A percentile compares a stretch with the other conserved stretches of the same genome.
Evolutionary conservation across 1,140 invertebrate genomes (phyloP).

Genomic region (Microvelia longipes): DNA sequence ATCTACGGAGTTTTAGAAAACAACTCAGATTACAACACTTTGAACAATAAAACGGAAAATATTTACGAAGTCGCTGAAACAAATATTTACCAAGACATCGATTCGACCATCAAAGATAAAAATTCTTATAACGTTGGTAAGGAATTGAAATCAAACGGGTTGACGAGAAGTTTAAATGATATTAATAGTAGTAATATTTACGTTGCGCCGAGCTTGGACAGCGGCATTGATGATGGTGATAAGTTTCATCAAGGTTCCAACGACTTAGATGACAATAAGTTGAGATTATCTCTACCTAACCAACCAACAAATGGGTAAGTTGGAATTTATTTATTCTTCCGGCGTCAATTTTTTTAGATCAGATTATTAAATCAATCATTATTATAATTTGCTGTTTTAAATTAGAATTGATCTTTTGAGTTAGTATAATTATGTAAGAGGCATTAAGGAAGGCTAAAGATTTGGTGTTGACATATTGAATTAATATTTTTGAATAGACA

Average conservation of each 20-base stretch:
- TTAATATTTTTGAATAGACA: too few relatives aligned
- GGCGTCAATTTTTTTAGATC: too few relatives aligned
- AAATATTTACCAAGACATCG: neutral
- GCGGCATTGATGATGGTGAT: neutral
- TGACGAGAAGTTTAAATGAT: neutral
- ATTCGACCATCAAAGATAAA: neutral
- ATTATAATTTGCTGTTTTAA: too few relatives aligned
- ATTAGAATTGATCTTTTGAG: too few relatives aligned
- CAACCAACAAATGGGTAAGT: constrained; percentile 18
- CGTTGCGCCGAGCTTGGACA: neutral
- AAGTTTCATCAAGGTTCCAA: neutral
- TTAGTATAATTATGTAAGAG: too few relatives aligned
- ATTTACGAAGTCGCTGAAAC: neutral
- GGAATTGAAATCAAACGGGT: neutral
- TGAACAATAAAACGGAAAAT: neutral
- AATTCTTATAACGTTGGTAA: neutral
- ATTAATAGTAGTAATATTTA: neutral
- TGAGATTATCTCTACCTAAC: constrained; percentile 27
- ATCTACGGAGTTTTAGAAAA: neutral
- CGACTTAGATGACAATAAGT: neutral
- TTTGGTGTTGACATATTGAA: too few relatives aligned
- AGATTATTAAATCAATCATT: too few relatives aligned
- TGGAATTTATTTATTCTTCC: neutral
- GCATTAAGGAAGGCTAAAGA: too few relatives aligned
- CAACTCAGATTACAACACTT: neutral